These are phyloP conservation scores for Callaeas wilsoni DNA, from an alignment of 2,113 vertebrate species.

Conservation along the genomic window DNA sequence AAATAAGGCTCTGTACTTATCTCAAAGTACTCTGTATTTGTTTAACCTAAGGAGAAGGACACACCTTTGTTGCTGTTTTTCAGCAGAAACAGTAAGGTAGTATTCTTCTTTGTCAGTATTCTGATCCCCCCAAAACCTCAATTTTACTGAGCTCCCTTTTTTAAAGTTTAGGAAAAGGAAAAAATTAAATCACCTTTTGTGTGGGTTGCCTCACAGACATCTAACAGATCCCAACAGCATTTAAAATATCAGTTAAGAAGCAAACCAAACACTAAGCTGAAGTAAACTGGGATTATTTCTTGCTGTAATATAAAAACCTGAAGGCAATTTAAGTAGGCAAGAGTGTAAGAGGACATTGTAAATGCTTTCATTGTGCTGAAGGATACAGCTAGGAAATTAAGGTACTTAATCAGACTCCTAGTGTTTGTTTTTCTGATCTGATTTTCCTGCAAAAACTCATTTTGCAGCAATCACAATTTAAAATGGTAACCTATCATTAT, in stretches of 20 bases:
- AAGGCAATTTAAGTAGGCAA: background rate
- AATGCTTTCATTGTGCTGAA: background rate
- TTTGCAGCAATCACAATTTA: background rate
- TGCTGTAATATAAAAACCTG: background rate
- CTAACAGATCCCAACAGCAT: background rate
- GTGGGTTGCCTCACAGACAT: background rate
- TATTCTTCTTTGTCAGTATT: background rate
- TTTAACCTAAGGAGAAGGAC: background rate
- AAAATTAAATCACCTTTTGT: background rate
- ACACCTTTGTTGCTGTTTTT: background rate
- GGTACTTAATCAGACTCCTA: background rate
- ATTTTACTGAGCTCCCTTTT: background rate
- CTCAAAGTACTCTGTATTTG: background rate
- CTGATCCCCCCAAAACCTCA: background rate
- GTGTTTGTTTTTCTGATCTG: background rate
- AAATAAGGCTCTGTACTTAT: background rate
- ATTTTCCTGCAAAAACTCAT: background rate
- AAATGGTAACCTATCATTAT: background rate
- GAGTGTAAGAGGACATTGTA: background rate
- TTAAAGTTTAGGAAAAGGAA: background rate
- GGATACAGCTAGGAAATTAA: background rate
- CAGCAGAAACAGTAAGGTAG: background rate
- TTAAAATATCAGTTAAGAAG: background rate
- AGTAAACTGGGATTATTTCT: background rate
- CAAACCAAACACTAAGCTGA: background rate